Base-by-base conservation (phyloP, 1,140 invertebrate genomes). In the Atta texana region DNA sequence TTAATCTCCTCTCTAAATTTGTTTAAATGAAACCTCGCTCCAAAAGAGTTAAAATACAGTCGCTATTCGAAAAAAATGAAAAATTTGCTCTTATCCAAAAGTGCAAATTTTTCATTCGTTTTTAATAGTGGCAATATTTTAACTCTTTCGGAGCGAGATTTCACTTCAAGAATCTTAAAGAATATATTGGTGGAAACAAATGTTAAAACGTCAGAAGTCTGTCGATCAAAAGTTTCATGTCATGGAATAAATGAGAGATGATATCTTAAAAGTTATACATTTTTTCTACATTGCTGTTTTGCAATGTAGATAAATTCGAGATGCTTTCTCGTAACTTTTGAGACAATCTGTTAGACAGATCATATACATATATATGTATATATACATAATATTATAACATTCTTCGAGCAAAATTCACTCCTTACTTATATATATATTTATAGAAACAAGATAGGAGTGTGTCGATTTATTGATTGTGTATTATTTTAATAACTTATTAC, bases 401-500 rank as follows among this genome's bases (percentile, higher is more conserved):
- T 76, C 14, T 2, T 44, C 21, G 3, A 39, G 34, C 21, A 76
- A 44, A 2, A 12, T 18, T 76, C 39, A 64, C 24, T 24, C 5
- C 21, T 28, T 8, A n/a, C 0, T 4, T 63, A 76, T 24, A 31
- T 28, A 28, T 51, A 24, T 14, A 49, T 28, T 84, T n/a, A 61
- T n/a, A 49, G 55, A 74, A 39, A 75, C 24, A 61, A 55, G 66
- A 82, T 24, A 59, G 80, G 69, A 61, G 12, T 24, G 21, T 84
- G 21, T 84, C 55, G 55, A 78, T 66, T 85, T 85, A 63, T 21
- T 59, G 80, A 39, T 69, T 74, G 68, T 84, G 55, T 55, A 75
- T 72, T 82, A 74, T 91, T 91, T 92, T 93, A 94, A 94, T 93
- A 94, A 94, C 91, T 93, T 94, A 92, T 92, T 92, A 92, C 89